Conservation (phyloP, 2,888 invertebrate species). For the Baccha elongata region DNA sequence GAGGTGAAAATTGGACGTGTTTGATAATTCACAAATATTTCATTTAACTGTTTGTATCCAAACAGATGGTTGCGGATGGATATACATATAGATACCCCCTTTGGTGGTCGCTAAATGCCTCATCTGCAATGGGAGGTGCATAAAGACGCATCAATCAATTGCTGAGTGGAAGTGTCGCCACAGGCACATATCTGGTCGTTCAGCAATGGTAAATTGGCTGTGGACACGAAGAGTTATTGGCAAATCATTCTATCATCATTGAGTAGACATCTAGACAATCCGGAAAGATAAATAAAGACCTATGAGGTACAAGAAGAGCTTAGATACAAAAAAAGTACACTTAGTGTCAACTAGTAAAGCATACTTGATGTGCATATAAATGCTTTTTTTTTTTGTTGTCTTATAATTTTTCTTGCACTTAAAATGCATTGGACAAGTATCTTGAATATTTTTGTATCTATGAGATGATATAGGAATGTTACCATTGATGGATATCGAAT, state of each 20-base stretch:
- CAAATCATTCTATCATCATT: conserved; percentile 34
- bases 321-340: background rate
- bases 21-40: conserved; percentile 21
- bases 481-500: conserved; percentile 11
- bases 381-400: background rate
- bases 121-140: conserved; percentile 53
- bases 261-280: background rate
- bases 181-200: conserved; percentile 9
- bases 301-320: background rate
- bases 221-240: conserved; percentile 37
- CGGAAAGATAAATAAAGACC: background rate
- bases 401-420: conserved; percentile 15
- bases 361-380: conserved; percentile 6
- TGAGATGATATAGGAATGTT: conserved; percentile 19
- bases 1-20: conserved; percentile 56
- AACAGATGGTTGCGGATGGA: background rate
- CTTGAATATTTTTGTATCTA: conserved; percentile 24
- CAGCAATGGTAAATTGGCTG: conserved; percentile 22
- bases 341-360: conserved; percentile 8
- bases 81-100: background rate
- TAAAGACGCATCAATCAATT: conserved; percentile 53
- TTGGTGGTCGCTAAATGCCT: conserved; percentile 20
- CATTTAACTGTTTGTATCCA: conserved; percentile 35
- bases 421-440: conserved; percentile 25
- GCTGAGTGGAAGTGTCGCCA: conserved; percentile 33